Evolutionary conservation across 1,140 invertebrate genomes (phyloP).

Genomic region (Cydia splendana): DNA sequence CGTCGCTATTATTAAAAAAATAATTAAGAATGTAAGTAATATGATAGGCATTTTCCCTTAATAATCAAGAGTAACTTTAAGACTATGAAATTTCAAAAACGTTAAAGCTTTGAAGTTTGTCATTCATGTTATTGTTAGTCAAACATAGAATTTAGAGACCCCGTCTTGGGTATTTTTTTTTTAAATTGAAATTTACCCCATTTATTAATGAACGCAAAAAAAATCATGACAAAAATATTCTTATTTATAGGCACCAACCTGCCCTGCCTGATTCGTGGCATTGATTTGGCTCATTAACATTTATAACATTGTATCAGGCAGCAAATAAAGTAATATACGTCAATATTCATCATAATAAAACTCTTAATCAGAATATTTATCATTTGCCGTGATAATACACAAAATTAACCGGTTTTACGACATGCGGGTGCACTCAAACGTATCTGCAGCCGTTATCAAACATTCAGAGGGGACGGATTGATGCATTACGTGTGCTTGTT

Average conservation of each 20-base stretch:
- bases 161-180: not conserved
- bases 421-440: slow-evolving; percentile 61
- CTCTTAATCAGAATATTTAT: slow-evolving; percentile 53
- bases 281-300: not conserved
- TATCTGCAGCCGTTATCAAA: slow-evolving; percentile 63
- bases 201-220: no score
- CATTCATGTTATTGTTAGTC: not conserved
- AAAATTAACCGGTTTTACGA: slow-evolving; percentile 54
- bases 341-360: slow-evolving; percentile 27
- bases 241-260: not conserved
- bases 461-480: slow-evolving; percentile 52
- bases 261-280: not conserved
- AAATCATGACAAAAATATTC: no score
- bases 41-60: slow-evolving; percentile 4
- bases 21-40: slow-evolving; percentile 3
- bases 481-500: slow-evolving; percentile 39
- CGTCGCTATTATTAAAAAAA: not conserved
- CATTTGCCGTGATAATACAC: slow-evolving; percentile 46
- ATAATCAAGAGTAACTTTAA: not conserved
- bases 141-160: not conserved
- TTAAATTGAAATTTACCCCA: no score
- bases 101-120: not conserved
- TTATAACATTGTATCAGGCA: not conserved
- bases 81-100: not conserved
- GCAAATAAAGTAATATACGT: not conserved